Conservation (phyloP, 1,140 invertebrate species). For the Oppia nitens region DNA sequence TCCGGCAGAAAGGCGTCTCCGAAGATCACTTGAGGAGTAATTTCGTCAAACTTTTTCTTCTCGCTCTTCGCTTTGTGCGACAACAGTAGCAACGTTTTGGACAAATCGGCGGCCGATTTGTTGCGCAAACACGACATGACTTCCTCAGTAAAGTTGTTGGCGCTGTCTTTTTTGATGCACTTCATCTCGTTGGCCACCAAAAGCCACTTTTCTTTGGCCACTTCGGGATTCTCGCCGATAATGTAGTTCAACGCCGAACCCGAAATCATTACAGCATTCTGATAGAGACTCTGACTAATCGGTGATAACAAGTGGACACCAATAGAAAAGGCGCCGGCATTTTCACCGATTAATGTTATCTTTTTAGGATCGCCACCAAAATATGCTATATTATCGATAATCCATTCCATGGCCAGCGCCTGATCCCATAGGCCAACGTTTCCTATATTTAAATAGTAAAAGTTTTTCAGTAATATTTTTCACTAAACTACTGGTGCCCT, state of each 20-base stretch:
- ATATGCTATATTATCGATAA: conserved; percentile 52
- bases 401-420: conserved; percentile 52
- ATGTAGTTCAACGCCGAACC: conserved; percentile 27
- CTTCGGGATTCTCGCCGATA: background rate
- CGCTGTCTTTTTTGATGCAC: background rate
- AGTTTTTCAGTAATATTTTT: too few relatives aligned
- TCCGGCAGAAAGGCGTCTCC: too few relatives aligned
- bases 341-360: conserved; percentile 33
- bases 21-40: too few relatives aligned
- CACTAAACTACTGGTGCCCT: too few relatives aligned
- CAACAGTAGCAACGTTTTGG: too few relatives aligned
- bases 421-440: conserved; percentile 57
- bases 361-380: conserved; percentile 57
- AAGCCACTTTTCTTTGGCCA: background rate
- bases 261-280: conserved; percentile 40
- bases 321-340: conserved; percentile 35
- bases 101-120: too few relatives aligned
- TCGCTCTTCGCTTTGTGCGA: too few relatives aligned
- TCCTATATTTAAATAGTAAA: too few relatives aligned
- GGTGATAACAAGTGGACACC: conserved; percentile 44
- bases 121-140: background rate
- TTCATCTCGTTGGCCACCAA: background rate
- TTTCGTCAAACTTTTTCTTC: too few relatives aligned
- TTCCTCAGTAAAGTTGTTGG: background rate
- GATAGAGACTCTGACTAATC: conserved; percentile 57